Evolutionary conservation across 2,113 vertebrate genomes (phyloP), one percentile per base, ranked within the genome.

Genomic region (Nannospalax galili): DNA sequence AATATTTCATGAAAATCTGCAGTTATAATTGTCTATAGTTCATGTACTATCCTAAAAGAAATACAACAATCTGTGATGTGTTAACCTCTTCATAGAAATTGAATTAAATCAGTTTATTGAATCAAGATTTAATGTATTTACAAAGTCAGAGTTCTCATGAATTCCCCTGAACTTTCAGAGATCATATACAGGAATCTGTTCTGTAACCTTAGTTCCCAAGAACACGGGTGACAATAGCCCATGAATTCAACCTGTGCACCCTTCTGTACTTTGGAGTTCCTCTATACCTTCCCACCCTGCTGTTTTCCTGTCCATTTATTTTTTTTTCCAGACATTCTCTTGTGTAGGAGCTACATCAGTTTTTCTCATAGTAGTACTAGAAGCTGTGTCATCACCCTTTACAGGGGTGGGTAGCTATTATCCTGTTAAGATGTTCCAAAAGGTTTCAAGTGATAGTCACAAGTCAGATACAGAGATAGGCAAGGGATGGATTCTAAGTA

Each of bases 1-100:
- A 96, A 93, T 96, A 96, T 96, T 96, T 96, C 77, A 96, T 96
- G 92, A 97, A 96, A 45, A 93, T 65, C 30, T 96, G 56, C 42
- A 89, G 92, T 67, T 92, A 84, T 37, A 96, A 75, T 93, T 95
- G 95, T 94, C 69, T 93, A 64, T 82, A 90, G 62, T 90, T 90
- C 78, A 89, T 17, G 82, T 14, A 90, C 1, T 4, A 92, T 85
- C 35, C 78, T 94, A 37, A 85, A 97, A 94, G 74, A 48, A 94
- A 9, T 88, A 84, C n/a, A 92, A 45, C 35, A 69, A 88, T 88
- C 35, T 65, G 65, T 75, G 81, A 95, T 93, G 40, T 20, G 88
- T 96, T 95, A 93, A 95, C 67, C 26, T 97, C 78, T 95, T 94
- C 7, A 62, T 11, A 19, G 48, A 88, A 93, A 87, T 91, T 87